Evolutionary conservation across 2,113 vertebrate genomes (phyloP).

Genomic region (Coryphaenoides rupestris): DNA sequence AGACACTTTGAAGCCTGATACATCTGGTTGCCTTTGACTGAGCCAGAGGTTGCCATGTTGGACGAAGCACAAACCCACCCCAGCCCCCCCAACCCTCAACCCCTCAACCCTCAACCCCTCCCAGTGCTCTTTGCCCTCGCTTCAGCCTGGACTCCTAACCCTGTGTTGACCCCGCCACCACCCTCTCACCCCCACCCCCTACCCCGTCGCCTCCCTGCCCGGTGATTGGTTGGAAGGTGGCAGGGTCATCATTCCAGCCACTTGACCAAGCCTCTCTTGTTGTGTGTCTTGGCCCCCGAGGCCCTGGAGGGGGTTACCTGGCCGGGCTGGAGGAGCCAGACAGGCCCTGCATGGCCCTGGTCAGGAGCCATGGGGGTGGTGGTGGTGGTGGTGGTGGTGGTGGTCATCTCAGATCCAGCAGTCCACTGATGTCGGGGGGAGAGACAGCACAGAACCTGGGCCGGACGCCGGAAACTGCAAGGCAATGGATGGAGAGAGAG

Average conservation of each 20-base stretch:
- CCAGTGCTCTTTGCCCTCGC: conserved; percentile 25
- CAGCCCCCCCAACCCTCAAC: too few relatives aligned
- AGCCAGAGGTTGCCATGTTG: conserved; percentile 40
- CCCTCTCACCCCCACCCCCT: too few relatives aligned
- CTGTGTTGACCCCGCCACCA: conserved; percentile 3
- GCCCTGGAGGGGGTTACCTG: conserved; percentile 11
- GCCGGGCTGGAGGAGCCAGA: background rate
- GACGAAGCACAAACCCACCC: conserved; percentile 24
- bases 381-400: too few relatives aligned
- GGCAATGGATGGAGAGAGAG: background rate
- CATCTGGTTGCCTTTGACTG: conserved; percentile 56
- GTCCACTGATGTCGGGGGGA: background rate
- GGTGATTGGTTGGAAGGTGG: conserved; percentile 26
- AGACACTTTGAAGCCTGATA: conserved; percentile 60
- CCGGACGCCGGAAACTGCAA: too few relatives aligned
- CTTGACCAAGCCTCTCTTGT: conserved; percentile 31
- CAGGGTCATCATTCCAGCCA: conserved; percentile 15
- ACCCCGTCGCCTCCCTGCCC: conserved; percentile 34
- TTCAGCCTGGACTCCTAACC: conserved; percentile 25
- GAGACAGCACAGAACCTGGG: too few relatives aligned
- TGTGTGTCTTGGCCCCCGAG: conserved; percentile 16
- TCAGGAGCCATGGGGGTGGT: background rate
- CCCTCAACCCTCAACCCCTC: too few relatives aligned
- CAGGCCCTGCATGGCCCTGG: background rate
- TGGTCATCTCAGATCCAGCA: too few relatives aligned